These are phyloP conservation scores for Lochmaea crataegi DNA, from an alignment of 2,888 invertebrate genomes.

Conservation along the genomic window DNA sequence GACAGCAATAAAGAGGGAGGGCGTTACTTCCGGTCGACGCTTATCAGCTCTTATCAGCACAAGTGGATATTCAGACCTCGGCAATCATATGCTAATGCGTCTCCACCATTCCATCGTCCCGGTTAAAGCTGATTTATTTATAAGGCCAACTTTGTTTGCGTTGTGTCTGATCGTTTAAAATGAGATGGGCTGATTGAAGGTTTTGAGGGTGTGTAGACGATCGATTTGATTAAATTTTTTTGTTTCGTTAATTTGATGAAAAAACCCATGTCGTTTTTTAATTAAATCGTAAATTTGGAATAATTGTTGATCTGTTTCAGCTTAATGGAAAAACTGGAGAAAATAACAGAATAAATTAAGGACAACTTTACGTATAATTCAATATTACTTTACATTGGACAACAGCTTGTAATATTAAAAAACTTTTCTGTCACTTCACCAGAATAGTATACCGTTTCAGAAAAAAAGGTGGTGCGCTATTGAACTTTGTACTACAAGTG, in stretches of 20 bases:
- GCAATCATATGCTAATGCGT: conserved; percentile 62
- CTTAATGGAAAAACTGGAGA: too few species aligned
- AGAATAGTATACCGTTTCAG: too few species aligned
- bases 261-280: not conserved
- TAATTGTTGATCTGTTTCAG: too few species aligned
- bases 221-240: conserved; percentile 30
- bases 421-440: too few species aligned
- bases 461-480: too few species aligned
- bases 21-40: conserved; percentile 57
- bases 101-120: conserved; percentile 42
- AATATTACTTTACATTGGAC: too few species aligned
- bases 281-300: conserved; percentile 4
- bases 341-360: too few species aligned
- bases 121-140: conserved; percentile 58
- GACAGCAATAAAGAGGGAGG: conserved; percentile 58
- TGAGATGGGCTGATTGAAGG: conserved; percentile 29
- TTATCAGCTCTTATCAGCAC: conserved; percentile 60
- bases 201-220: conserved; percentile 20
- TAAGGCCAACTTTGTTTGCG: conserved; percentile 52
- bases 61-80: conserved; percentile 59
- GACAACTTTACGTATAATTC: too few species aligned
- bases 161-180: conserved; percentile 42
- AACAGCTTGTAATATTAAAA: too few species aligned
- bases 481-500: too few species aligned
- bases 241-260: conserved; percentile 31